Percentiles rank a stretch among this genome's conserved stretches.
Conservation (phyloP, 2,113 vertebrate genomes). For the Eulemur rufifrons region DNA sequence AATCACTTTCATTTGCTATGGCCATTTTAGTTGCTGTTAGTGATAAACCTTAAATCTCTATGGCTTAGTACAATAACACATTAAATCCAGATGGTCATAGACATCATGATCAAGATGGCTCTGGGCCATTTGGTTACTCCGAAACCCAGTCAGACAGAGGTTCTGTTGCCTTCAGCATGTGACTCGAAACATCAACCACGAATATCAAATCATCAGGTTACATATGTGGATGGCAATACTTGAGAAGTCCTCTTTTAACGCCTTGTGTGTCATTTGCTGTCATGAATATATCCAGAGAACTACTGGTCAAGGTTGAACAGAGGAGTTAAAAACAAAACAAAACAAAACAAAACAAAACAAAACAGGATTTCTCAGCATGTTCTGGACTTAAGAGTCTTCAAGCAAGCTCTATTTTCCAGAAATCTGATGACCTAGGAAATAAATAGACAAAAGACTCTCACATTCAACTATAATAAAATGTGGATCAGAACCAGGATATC, state of each 20-base stretch:
- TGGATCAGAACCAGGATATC: not conserved
- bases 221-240: not conserved
- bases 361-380: not conserved
- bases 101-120: not conserved
- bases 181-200: not conserved
- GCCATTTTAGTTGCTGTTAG: not conserved
- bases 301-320: not conserved
- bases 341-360: not conserved
- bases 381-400: not conserved
- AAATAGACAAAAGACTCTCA: not conserved
- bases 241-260: not conserved
- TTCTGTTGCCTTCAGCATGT: not conserved
- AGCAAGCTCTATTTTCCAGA: not conserved
- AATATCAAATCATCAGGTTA: not conserved
- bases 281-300: not conserved
- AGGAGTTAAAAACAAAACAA: not conserved
- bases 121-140: not conserved
- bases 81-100: not conserved
- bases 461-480: not conserved
- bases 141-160: not conserved
- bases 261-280: accelerated
- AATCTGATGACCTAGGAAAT: not conserved
- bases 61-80: not conserved
- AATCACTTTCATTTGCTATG: not conserved
- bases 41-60: not conserved